phyloP scores from a whole-genome alignment of 2,113 vertebrate species.

The Tretioscincus oriximinensis region DNA sequence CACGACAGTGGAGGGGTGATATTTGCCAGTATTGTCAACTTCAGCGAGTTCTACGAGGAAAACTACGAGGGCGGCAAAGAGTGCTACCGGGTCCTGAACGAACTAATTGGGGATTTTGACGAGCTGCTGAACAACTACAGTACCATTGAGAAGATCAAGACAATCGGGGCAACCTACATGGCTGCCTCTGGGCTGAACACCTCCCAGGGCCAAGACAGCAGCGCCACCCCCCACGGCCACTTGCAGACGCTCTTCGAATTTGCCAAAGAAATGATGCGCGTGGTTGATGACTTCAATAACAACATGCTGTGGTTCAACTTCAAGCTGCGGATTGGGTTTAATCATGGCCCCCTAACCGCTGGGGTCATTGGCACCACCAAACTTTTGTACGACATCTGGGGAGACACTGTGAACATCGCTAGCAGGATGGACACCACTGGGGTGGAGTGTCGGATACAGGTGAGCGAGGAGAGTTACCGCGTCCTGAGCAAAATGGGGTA shows the following conservation, averaged over 20 bases:
- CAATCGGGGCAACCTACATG: slow-evolving; percentile 99
- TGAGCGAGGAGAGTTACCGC: slow-evolving; percentile 94
- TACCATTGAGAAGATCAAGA: slow-evolving; percentile 98
- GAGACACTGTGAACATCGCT: slow-evolving; percentile 98
- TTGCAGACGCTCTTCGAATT: slow-evolving; percentile 93
- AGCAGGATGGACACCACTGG: slow-evolving; percentile 98
- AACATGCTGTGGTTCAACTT: slow-evolving; percentile 99
- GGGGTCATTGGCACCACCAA: slow-evolving; percentile 98
- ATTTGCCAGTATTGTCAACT: slow-evolving; percentile 98
- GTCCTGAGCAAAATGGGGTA: slow-evolving; percentile 91
- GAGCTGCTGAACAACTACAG: slow-evolving; percentile 90
- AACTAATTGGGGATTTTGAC: slow-evolving; percentile 95
- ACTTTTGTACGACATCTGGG: slow-evolving; percentile 97
- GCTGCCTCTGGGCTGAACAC: slow-evolving; percentile 91
- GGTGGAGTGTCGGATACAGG: slow-evolving; percentile 95
- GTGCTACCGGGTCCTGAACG: slow-evolving; percentile 96
- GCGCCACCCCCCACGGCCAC: slow-evolving; percentile 82
- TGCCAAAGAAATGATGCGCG: slow-evolving; percentile 97
- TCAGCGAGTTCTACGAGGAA: slow-evolving; percentile 98
- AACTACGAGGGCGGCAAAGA: slow-evolving; percentile 98
- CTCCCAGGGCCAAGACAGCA: slow-evolving; percentile 80
- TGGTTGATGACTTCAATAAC: slow-evolving; percentile 98
- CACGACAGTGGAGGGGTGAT: slow-evolving; percentile 94
- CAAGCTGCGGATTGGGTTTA: slow-evolving; percentile 94
- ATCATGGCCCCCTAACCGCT: slow-evolving; percentile 93